These are phyloP conservation scores for Labeo calbasu DNA, from an alignment of 2,797 vertebrate genomes.

Conservation along the genomic window DNA sequence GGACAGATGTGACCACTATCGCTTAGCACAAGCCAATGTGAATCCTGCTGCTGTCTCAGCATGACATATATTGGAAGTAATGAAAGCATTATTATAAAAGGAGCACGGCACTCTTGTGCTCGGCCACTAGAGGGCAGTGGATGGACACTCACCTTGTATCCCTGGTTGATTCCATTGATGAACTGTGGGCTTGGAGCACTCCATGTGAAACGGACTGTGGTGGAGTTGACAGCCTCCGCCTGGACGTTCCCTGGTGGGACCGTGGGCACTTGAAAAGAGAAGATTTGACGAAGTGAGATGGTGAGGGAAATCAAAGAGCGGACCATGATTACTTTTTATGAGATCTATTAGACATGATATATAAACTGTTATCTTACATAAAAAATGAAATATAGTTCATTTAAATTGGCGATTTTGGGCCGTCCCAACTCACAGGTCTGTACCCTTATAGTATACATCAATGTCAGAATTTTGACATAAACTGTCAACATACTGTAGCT, in stretches of 20 bases:
- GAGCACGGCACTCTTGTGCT: background rate
- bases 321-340: slow-evolving; percentile 1
- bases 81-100: slow-evolving; percentile 11
- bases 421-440: background rate
- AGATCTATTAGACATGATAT: background rate
- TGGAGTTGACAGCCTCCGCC: slow-evolving; percentile 92
- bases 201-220: slow-evolving; percentile 95
- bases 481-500: background rate
- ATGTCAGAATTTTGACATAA: background rate
- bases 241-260: slow-evolving; percentile 94
- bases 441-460: too few species aligned
- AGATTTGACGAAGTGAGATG: slow-evolving; percentile 12
- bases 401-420: background rate
- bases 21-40: slow-evolving; percentile 13
- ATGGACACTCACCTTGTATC: slow-evolving; percentile 89
- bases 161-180: slow-evolving; percentile 99
- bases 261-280: slow-evolving; percentile 87
- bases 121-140: slow-evolving; percentile 73
- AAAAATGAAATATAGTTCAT: background rate
- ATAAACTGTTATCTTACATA: background rate
- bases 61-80: slow-evolving; percentile 42
- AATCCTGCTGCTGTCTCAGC: slow-evolving; percentile 43
- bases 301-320: slow-evolving; percentile 12
- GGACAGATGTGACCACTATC: slow-evolving; percentile 38
- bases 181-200: slow-evolving; percentile 98